Evolutionary conservation across 2,888 invertebrate species (phyloP).

Genomic region (Amiota communis): DNA sequence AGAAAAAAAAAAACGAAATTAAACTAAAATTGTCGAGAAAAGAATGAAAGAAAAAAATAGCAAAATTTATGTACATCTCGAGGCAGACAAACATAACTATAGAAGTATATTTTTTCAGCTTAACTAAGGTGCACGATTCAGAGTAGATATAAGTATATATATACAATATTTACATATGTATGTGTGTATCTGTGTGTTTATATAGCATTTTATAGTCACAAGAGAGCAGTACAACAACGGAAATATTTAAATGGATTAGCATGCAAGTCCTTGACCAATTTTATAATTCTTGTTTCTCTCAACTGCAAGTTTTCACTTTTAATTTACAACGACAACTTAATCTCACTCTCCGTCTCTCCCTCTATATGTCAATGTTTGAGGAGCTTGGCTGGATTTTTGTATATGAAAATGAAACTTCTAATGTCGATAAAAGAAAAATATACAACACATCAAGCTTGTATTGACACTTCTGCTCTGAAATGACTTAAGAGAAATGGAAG

Average conservation of each 20-base stretch:
- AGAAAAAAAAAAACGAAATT: constrained; percentile 6
- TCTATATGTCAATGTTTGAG: too few relatives aligned
- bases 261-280: constrained; percentile 29
- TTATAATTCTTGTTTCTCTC: neutral
- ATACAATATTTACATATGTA: too few relatives aligned
- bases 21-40: constrained; percentile 1
- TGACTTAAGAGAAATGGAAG: too few relatives aligned
- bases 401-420: too few relatives aligned
- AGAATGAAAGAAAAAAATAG: neutral
- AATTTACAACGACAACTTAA: neutral
- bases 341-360: too few relatives aligned
- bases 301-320: constrained; percentile 15
- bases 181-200: too few relatives aligned
- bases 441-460: too few relatives aligned
- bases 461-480: too few relatives aligned
- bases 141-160: too few relatives aligned
- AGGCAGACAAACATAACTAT: constrained; percentile 1
- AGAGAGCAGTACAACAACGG: neutral
- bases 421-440: too few relatives aligned
- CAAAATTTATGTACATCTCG: constrained; percentile 14
- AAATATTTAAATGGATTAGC: constrained; percentile 17
- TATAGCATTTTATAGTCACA: neutral
- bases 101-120: neutral
- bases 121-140: too few relatives aligned
- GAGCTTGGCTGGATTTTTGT: too few relatives aligned